phyloP scores from a whole-genome alignment of 2,797 vertebrate genomes.

The Halcyon chelicuti region DNA sequence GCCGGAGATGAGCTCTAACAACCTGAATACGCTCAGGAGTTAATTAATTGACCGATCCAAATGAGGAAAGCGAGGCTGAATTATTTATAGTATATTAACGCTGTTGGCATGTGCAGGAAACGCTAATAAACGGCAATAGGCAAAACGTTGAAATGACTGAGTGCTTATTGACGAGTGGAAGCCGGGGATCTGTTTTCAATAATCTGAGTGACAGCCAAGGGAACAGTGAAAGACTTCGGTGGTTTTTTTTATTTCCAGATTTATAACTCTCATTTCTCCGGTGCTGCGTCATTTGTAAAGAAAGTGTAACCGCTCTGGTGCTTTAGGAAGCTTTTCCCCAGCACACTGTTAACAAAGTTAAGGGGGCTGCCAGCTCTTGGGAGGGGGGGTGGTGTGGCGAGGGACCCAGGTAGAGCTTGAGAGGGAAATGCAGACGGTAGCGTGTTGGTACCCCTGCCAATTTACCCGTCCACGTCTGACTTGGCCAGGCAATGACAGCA shows the following conservation, averaged over 20 bases:
- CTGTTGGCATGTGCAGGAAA: neutral
- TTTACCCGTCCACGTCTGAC: neutral
- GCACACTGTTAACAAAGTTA: neutral
- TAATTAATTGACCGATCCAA: slow-evolving; percentile 15
- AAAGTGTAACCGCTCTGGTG: neutral
- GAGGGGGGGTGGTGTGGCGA: neutral
- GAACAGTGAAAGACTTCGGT: neutral
- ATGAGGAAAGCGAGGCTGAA: neutral
- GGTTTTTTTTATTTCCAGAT: neutral
- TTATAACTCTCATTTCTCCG: neutral
- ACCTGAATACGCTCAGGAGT: neutral
- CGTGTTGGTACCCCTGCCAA: fast-evolving
- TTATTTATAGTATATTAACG: neutral
- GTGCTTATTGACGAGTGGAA: slow-evolving; percentile 17
- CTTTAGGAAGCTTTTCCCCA: neutral
- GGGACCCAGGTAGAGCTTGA: neutral
- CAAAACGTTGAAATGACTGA: neutral
- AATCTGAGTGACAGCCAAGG: slow-evolving; percentile 20
- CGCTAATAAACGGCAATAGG: neutral
- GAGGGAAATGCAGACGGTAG: neutral
- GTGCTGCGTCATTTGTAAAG: neutral
- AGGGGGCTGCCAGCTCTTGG: neutral
- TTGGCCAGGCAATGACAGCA: fast-evolving
- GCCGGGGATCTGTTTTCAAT: slow-evolving; percentile 41
- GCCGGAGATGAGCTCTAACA: neutral